Evolutionary conservation across 2,888 invertebrate species (phyloP).

Genomic region (Lasioglossum marginatum): DNA sequence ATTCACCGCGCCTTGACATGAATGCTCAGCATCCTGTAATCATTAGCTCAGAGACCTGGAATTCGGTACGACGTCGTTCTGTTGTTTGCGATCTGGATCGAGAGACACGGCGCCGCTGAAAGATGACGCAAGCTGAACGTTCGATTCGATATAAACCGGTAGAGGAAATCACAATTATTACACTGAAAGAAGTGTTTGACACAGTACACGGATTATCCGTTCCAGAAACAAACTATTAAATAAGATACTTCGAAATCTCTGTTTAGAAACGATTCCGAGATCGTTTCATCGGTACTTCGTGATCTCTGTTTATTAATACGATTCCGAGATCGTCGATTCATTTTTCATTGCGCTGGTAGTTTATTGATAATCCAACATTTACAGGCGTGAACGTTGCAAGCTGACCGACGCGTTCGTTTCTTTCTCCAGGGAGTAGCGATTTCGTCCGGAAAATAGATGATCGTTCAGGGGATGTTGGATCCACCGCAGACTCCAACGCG

Average conservation of each 20-base stretch:
- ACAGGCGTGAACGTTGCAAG: not conserved
- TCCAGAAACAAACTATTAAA: too few relatives aligned
- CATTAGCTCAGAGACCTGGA: constrained; percentile 12
- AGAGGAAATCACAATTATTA: not conserved
- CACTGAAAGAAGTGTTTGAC: too few relatives aligned
- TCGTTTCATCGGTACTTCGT: too few relatives aligned
- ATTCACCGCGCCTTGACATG: constrained; percentile 57
- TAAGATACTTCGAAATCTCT: too few relatives aligned
- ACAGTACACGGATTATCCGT: too few relatives aligned
- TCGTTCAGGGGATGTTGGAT: not conserved
- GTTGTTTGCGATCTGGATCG: constrained; percentile 60
- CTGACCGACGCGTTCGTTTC: not conserved
- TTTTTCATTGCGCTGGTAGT: too few relatives aligned
- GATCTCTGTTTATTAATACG: too few relatives aligned
- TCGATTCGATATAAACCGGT: not conserved
- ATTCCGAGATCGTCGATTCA: too few relatives aligned
- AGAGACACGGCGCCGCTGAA: not conserved
- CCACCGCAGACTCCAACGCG: not conserved
- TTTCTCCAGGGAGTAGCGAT: not conserved
- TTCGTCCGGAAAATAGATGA: not conserved
- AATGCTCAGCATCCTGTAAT: constrained; percentile 1
- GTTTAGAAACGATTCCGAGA: too few relatives aligned
- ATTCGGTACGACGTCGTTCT: constrained; percentile 41
- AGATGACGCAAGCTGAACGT: not conserved
- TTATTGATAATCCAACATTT: too few relatives aligned